Evolutionary conservation across 2,888 invertebrate species (phyloP).

Genomic region (Tupiocoris notatus): DNA sequence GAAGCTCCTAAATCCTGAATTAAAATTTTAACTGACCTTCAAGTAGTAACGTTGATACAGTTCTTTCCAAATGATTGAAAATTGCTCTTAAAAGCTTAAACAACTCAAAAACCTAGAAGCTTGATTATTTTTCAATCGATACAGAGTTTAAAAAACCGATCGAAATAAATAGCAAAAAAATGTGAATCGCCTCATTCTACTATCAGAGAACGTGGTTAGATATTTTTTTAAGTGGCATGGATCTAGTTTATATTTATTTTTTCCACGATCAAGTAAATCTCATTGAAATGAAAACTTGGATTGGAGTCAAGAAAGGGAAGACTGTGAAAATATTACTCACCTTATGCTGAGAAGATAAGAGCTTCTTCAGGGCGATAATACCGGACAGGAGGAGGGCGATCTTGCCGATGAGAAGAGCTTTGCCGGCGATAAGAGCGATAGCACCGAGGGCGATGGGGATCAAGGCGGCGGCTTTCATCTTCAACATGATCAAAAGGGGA

Average conservation of each 20-base stretch:
- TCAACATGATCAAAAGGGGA: constrained; percentile 71
- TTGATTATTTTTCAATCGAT: no score
- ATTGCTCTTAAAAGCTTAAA: no score
- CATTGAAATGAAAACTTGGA: no score
- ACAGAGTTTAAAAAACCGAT: no score
- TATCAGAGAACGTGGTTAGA: no score
- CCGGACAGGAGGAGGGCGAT: constrained; percentile 79
- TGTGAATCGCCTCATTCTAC: no score
- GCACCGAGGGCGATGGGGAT: constrained; percentile 76
- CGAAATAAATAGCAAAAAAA: no score
- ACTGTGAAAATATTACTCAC: not conserved
- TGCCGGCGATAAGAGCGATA: constrained; percentile 81
- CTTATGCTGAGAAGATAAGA: constrained; percentile 62
- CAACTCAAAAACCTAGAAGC: no score
- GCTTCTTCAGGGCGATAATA: constrained; percentile 80
- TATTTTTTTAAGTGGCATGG: not conserved
- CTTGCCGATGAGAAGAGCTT: constrained; percentile 80
- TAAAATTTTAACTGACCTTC: no score
- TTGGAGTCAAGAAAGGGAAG: not conserved
- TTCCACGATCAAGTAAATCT: not conserved
- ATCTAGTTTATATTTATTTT: not conserved
- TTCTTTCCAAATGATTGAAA: no score
- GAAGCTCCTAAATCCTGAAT: no score
- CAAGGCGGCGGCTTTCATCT: constrained; percentile 75
- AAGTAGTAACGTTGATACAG: no score